Evolutionary conservation across 2,888 invertebrate species (phyloP), one percentile per base, ranked within the genome.

Genomic region (Cyclophora punctaria): DNA sequence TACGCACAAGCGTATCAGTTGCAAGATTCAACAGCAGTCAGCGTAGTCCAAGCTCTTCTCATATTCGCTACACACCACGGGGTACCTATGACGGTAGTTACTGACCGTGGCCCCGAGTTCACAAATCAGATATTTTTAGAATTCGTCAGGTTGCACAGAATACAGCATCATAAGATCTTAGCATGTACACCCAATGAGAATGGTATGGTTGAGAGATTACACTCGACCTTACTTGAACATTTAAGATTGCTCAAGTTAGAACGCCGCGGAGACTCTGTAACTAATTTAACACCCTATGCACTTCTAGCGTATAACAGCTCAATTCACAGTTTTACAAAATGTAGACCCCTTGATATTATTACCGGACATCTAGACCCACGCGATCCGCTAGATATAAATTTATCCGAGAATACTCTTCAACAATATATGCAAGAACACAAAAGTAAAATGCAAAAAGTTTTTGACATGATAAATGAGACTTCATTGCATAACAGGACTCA

Each of bases 271-370:
- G 56, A 56, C 34, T 41, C 53, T 2, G 37, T 46, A 3, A 5
- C 45, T 6, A 50, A 53, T 41, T 37, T 52, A 1, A 49, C 50
- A 35, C 52, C 49, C 0, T 56, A 55, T 20, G 46, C 46, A 20
- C 20, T 46, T 7, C 7, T 41, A 41, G 46, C 46, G 20, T 41
- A 40, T 20, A 41, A 41, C 5, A 4, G 41, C 41, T 7, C 7
- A 41, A n/a, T 63, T 0, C 62, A 64, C 42, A 60, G 58, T 45
- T 58, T 63, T 4, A 60, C 59, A 0, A 56, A 58, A 43, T 60
- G 63, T 48, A 51, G 58, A 49, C 66, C 66, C 2, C 42, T 55
- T 7, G 65, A 69, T 2, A 3, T 69, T 4, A 52, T 66, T 7
- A 60, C 46, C 4, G 66, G 67, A 7, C 63, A 63, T 34, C 50